Evolutionary conservation across 2,888 invertebrate genomes (phyloP), one percentile per base, ranked within the genome.

Genomic region (Electrophaes corylata): DNA sequence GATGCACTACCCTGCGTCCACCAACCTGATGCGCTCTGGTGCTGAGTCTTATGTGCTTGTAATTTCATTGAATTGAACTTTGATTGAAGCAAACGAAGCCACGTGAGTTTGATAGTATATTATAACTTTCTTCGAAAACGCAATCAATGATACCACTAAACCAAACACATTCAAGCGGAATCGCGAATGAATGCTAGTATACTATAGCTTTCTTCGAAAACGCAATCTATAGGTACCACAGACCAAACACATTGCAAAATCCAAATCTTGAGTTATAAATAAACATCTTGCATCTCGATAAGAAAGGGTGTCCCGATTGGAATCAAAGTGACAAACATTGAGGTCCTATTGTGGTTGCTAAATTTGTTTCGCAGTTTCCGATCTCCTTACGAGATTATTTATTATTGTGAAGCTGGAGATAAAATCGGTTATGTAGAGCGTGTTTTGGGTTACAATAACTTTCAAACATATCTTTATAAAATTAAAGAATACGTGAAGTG

Each of bases 341-440:
- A 79, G 78, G 68, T 64, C 79, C 88, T 78, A 88, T 91, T 91
- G 91, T 91, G 80, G 82, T 71, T 73, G 87, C 84, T 86, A 89
- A 91, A 91, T 91, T 91, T 90, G 91, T 90, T 88, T 81, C 81
- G 82, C 84, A 79, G 84, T 86, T 87, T 83, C 86, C 86, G 89
- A 91, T 91, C 85, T 84, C 78, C 83, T 84, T 81, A 73, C 70
- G 69, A 86, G 89, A 90, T 91, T 86, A 86, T 83, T 84, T 77
- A 78, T 83, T 83, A 86, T 86, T 86, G 88, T 87, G 75, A 82
- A 83, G 81, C 78, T 72, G 67, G 49, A 72, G 73, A 73, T 76
- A 72, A 63, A 68, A 78, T 72, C 77, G 67, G 61, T 62, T 56
- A 66, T 66, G 47, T 69, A 70, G 67, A 72, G 67, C 60, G 61